These are phyloP conservation scores for Acrocyrtus sp. DNA, from an alignment of 2,888 invertebrate species.

Conservation along the genomic window DNA sequence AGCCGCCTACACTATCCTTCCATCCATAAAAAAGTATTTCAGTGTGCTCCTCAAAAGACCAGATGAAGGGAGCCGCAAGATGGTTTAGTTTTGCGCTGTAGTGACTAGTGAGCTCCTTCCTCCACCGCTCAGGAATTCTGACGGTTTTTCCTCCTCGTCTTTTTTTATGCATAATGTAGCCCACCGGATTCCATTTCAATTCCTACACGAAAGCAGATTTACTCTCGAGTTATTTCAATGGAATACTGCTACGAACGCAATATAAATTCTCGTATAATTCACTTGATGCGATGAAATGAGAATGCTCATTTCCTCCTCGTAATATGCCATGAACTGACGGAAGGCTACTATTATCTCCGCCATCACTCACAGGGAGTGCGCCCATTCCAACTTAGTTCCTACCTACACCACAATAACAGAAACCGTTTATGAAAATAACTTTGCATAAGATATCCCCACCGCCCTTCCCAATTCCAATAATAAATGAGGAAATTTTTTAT, in stretches of 20 bases:
- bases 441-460: neutral
- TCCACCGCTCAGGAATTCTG: slow-evolving; percentile 30
- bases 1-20: neutral
- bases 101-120: too few relatives aligned
- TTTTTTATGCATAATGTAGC: slow-evolving; percentile 46
- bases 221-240: neutral
- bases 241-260: neutral
- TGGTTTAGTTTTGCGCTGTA: neutral
- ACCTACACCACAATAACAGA: too few relatives aligned
- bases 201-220: neutral
- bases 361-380: too few relatives aligned
- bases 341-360: too few relatives aligned
- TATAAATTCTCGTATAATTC: neutral
- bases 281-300: neutral
- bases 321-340: too few relatives aligned
- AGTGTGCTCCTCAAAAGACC: neutral
- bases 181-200: slow-evolving; percentile 44
- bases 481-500: too few relatives aligned
- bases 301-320: neutral
- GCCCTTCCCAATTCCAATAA: too few relatives aligned
- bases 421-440: too few relatives aligned
- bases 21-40: neutral
- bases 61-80: neutral
- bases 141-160: slow-evolving; percentile 27
- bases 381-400: too few relatives aligned